Percentiles rank a stretch among this genome's conserved stretches.
These are phyloP conservation scores for Lycaon pictus DNA, from an alignment of 2,113 vertebrate species.

Conservation along the genomic window DNA sequence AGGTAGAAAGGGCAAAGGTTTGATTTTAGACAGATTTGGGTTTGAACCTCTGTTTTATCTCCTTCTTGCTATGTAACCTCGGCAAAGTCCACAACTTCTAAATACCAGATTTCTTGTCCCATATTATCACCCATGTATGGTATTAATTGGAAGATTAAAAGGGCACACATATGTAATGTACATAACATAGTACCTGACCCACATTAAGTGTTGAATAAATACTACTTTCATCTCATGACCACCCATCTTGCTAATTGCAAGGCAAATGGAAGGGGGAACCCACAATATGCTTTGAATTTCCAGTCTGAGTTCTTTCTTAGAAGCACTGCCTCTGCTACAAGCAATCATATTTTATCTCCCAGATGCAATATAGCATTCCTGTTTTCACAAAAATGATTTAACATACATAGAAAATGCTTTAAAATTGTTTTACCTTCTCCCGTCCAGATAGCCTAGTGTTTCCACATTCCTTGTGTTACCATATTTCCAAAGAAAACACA, in stretches of 20 bases:
- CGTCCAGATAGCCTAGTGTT: not conserved
- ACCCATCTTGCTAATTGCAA: conserved; percentile 5
- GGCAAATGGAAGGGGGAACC: not conserved
- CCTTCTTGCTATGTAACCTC: not conserved
- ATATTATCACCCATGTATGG: not conserved
- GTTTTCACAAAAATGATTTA: conserved; percentile 28
- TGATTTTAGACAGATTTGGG: not conserved
- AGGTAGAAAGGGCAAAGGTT: not conserved
- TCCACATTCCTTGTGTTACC: not conserved
- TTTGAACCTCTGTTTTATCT: conserved; percentile 36
- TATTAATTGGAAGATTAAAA: conserved; percentile 19
- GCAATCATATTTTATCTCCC: conserved; percentile 32
- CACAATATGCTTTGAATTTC: conserved; percentile 15
- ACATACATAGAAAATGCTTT: not conserved
- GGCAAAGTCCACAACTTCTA: not conserved
- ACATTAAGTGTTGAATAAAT: not conserved
- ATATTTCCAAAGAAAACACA: not conserved
- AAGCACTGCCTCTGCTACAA: not conserved
- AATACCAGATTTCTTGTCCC: not conserved
- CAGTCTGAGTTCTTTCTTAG: not conserved
- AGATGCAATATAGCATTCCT: not conserved
- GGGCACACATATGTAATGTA: not conserved
- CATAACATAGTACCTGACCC: not conserved
- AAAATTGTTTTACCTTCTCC: not conserved
- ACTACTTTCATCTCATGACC: not conserved